Percentiles rank a stretch among this genome's conserved stretches.
Evolutionary conservation across 1,140 invertebrate species (phyloP).

Genomic region (Drosophila willistoni): DNA sequence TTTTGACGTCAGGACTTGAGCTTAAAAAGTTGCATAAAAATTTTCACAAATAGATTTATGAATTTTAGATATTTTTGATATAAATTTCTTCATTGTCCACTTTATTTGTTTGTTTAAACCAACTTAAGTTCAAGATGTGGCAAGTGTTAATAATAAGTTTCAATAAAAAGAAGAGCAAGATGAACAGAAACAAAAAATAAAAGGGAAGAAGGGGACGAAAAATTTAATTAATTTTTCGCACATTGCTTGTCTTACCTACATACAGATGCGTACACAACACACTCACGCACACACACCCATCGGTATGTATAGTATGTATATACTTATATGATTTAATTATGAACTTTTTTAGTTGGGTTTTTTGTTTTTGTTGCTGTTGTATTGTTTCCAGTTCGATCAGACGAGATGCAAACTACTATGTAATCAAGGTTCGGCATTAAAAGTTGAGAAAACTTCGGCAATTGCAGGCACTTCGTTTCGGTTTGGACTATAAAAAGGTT

Average conservation of each 20-base stretch:
- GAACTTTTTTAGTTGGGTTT: conserved; percentile 13
- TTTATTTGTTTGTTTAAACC: neutral
- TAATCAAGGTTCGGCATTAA: conserved; percentile 8
- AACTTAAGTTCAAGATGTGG: neutral
- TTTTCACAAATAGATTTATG: neutral
- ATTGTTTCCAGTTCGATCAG: conserved; percentile 19
- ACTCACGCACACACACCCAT: neutral
- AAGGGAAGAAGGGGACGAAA: no score
- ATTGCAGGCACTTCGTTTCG: conserved; percentile 3
- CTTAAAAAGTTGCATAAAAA: neutral
- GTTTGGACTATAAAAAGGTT: conserved; percentile 15
- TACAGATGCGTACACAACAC: neutral
- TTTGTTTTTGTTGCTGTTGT: neutral
- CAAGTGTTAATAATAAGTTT: conserved; percentile 16
- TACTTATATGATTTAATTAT: conserved; percentile 17
- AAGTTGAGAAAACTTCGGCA: conserved; percentile 5
- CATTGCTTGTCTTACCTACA: conserved; percentile 5
- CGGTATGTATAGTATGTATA: neutral
- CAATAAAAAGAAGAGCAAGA: conserved; percentile 4
- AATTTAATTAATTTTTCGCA: conserved; percentile 17
- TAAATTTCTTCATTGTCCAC: neutral
- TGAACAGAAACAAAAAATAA: neutral
- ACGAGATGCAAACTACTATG: conserved; percentile 19
- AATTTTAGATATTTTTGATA: neutral
- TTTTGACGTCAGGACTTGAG: neutral